phyloP scores from a whole-genome alignment of 2,797 vertebrate genomes.

The Enteromius treurensis region DNA sequence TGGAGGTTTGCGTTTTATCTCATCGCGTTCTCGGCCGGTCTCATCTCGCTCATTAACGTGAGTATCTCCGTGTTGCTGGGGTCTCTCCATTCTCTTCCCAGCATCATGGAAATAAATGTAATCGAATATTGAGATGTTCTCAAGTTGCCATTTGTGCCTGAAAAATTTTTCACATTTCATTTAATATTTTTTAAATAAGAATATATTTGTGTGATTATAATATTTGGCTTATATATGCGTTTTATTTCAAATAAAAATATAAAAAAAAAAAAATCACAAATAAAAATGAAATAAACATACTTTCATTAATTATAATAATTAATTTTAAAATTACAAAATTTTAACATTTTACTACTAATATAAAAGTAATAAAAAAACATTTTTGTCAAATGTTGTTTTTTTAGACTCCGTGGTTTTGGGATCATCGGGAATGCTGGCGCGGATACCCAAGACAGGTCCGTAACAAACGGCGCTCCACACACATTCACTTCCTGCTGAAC shows the following conservation, averaged over 20 bases:
- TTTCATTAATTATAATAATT: no score
- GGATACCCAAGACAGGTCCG: constrained; percentile 90
- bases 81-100: neutral
- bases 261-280: neutral
- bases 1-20: constrained; percentile 92
- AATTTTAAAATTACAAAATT: no score
- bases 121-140: neutral
- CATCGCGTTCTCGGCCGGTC: constrained; percentile 79
- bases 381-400: constrained; percentile 15
- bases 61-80: constrained; percentile 68
- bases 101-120: neutral
- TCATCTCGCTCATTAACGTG: constrained; percentile 83
- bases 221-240: neutral
- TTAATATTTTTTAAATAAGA: neutral
- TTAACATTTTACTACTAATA: no score
- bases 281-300: no score
- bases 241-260: neutral
- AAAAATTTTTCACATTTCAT: neutral
- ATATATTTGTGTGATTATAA: neutral
- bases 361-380: neutral
- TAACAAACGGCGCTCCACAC: constrained; percentile 6
- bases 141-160: neutral
- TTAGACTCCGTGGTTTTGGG: constrained; percentile 95
- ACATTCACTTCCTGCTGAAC: neutral
- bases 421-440: constrained; percentile 84